Evolutionary conservation across 2,888 invertebrate genomes (phyloP).

Genomic region (Eurytoma adleriae): DNA sequence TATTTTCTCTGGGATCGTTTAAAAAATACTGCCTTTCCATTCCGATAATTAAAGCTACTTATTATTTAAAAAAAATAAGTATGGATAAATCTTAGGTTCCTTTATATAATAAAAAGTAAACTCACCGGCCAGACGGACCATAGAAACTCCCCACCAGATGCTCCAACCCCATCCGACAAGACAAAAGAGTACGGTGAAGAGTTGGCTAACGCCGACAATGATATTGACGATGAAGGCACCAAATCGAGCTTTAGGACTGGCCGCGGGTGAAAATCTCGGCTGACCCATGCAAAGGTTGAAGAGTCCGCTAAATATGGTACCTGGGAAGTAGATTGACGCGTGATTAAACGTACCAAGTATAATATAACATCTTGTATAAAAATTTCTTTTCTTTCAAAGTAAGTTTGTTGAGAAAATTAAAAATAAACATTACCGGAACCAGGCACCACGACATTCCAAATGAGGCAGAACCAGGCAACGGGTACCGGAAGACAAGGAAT

Average conservation of each 20-base stretch:
- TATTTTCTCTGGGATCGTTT: too few relatives aligned
- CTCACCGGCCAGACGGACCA: slow-evolving; percentile 93
- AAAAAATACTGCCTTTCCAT: too few relatives aligned
- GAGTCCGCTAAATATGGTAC: slow-evolving; percentile 92
- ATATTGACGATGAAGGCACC: slow-evolving; percentile 91
- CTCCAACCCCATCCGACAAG: slow-evolving; percentile 99
- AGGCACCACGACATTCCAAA: slow-evolving; percentile 88
- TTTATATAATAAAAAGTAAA: too few relatives aligned
- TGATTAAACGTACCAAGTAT: background rate
- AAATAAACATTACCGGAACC: slow-evolving; percentile 82
- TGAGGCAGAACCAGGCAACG: slow-evolving; percentile 91
- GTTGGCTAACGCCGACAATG: slow-evolving; percentile 90
- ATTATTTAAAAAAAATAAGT: too few relatives aligned
- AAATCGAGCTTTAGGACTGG: slow-evolving; percentile 85
- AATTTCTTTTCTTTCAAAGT: too few relatives aligned
- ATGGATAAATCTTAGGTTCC: too few relatives aligned
- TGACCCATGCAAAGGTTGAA: slow-evolving; percentile 93
- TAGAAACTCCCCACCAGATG: slow-evolving; percentile 97
- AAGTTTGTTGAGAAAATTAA: too few relatives aligned
- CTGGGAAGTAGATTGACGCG: slow-evolving; percentile 78
- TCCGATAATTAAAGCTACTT: too few relatives aligned
- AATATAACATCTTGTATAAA: too few relatives aligned
- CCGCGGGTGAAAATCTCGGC: slow-evolving; percentile 89
- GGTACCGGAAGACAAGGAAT: slow-evolving; percentile 93
- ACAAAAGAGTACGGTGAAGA: slow-evolving; percentile 95